Base-by-base conservation (phyloP, 2,888 invertebrate species). In the Micropterix aruncella region DNA sequence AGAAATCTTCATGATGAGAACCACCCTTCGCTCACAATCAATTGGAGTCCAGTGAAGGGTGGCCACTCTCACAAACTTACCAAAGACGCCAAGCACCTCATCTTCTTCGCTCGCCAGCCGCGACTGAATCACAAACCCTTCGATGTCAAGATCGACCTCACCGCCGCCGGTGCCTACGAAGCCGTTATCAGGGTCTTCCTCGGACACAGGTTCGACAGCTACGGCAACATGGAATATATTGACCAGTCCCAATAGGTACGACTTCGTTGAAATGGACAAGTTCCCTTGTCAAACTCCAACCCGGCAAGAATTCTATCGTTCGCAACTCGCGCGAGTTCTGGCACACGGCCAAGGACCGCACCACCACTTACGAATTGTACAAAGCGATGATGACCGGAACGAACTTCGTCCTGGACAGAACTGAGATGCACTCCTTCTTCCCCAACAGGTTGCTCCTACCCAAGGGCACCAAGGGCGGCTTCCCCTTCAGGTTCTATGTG, bases 141-240 rank as follows among this genome's bases (percentile, higher is more conserved):
- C 73, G 71, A 71, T 55, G 69, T 76, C 46, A 69, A 68, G 50
- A 59, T 80, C 48, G 67, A 69, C 40, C 70, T 80, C 19, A 58
- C 62, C 17, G 76, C 78, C 38, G 74, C 75, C 48, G 73, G 75
- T 54, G 60, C 69, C 3, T 64, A 66, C 19, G 74, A 76, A 52
- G 74, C 75, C 41, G 74, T 81, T 9, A 74, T 84, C 12, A 77
- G 81, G 46, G 62, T 80, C 14, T 83, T 75, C 70, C 60, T 83
- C 50, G 83, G 80, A 54, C 84, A 84, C 37, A 82, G 82, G 60
- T 77, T 70, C 62, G 79, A 83, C 60, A 72, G 77, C 59, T 66
- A 71, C 54, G 79, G 78, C 47, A 71, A 73, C 45, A 63, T 71
- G 18, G 60, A 78, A 41, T 66, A 68, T 53, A 58, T 66, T 49